A percentile compares a stretch with the other conserved stretches of the same genome.
Conservation (phyloP, 2,888 invertebrate species). For the Euphydryas editha region DNA sequence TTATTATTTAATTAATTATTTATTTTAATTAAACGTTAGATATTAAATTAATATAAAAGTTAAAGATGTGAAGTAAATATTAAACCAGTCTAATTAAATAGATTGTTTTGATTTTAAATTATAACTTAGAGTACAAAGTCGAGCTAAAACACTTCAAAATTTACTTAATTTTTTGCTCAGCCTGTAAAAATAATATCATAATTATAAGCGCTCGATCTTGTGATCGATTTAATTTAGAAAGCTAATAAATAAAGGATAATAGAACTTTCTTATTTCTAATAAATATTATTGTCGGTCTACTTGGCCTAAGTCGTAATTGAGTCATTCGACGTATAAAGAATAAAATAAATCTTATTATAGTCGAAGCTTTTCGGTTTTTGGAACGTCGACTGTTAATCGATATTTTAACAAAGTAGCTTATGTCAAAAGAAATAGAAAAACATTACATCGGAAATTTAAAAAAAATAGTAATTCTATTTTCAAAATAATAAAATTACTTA, state of each 20-base stretch:
- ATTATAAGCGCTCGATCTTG: slow-evolving; percentile 4
- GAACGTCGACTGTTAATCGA: slow-evolving; percentile 5
- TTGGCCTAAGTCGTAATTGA: slow-evolving; percentile 28
- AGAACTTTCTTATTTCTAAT: slow-evolving; percentile 17
- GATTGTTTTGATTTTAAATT: too few relatives aligned
- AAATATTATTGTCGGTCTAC: slow-evolving; percentile 29
- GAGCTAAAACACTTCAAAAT: too few relatives aligned
- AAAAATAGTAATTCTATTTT: too few relatives aligned
- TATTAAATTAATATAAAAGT: too few relatives aligned
- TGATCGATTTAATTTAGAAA: slow-evolving; percentile 9
- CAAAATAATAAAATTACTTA: too few relatives aligned
- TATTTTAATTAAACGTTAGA: too few relatives aligned
- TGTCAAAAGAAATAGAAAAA: neutral
- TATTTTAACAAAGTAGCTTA: neutral
- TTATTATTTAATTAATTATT: too few relatives aligned
- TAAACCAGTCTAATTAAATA: neutral
- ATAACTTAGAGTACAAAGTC: too few relatives aligned
- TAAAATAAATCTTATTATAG: slow-evolving; percentile 17
- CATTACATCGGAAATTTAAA: too few relatives aligned
- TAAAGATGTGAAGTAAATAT: too few relatives aligned
- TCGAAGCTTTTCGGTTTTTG: neutral
- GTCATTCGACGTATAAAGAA: slow-evolving; percentile 17
- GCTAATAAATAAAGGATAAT: slow-evolving; percentile 12
- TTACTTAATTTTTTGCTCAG: neutral
- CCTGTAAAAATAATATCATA: neutral